Conservation (phyloP, 2,797 vertebrate species). For the Parambassis ranga region DNA sequence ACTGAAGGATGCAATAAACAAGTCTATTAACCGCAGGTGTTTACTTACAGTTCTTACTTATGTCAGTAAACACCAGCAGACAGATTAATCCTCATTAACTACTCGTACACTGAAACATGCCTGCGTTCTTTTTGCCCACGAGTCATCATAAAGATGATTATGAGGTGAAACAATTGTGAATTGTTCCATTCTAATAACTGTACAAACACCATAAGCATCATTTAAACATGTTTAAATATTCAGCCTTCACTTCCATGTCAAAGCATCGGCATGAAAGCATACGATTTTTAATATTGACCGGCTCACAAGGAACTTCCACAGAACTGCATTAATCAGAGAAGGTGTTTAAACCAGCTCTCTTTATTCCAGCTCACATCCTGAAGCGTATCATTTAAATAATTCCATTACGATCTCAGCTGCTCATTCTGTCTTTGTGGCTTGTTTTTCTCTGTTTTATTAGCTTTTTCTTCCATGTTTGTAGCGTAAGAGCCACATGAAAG, state of each 20-base stretch:
- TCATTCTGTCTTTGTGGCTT: conserved; percentile 41
- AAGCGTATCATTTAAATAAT: conserved; percentile 42
- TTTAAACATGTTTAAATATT: neutral
- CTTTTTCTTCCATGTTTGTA: conserved; percentile 43
- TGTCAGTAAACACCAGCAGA: conserved; percentile 4
- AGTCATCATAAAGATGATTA: conserved; percentile 3
- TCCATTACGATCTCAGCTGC: conserved; percentile 59
- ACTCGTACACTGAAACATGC: neutral
- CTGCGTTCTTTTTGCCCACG: neutral
- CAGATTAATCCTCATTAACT: neutral
- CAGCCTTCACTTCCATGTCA: neutral
- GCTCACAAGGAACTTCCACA: neutral
- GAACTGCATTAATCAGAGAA: neutral
- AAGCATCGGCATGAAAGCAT: neutral
- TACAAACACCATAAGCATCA: too few species aligned
- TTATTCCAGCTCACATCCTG: conserved; percentile 22
- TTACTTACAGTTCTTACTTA: neutral
- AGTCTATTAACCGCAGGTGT: conserved; percentile 11
- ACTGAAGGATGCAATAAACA: conserved; percentile 3
- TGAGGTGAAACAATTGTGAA: neutral
- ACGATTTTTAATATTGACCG: neutral
- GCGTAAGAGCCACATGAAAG: conserved; percentile 10
- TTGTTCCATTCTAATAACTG: neutral
- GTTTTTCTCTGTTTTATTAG: conserved; percentile 60
- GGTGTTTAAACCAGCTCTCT: conserved; percentile 4